Base-by-base conservation (phyloP, 2,888 invertebrate genomes). In the Pollenia griseotomentosa region DNA sequence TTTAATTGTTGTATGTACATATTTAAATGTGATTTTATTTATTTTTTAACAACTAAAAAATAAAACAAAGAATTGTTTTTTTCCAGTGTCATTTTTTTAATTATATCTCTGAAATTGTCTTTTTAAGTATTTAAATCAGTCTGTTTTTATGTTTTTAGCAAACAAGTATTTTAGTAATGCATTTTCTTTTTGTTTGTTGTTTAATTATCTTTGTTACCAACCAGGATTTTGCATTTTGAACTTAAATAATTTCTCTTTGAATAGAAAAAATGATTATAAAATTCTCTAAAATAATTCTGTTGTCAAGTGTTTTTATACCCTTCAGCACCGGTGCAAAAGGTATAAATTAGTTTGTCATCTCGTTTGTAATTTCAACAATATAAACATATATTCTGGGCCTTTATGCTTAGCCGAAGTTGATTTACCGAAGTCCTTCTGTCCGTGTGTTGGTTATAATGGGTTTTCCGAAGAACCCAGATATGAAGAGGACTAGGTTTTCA, bases 1-100 rank as follows among this genome's bases (percentile, higher is more conserved):
- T 71, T 83, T 70, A 51, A 74, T 44, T 83, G 12, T 57, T 70
- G 9, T 68, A 71, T 23, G 23, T 2, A 23, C 23, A 23, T 23
- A 23, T 61, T 75, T 75, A 71, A 70, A 80, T 83, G 70, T 74
- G 74, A 79, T 79, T 82, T 80, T 68, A 16, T 46, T 48, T 77
- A 44, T 5, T 48, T 84, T 53, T 61, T 44, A 78, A 40, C 12
- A 63, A 53, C 48, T 40, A 14, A 80, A 57, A 65, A 55, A 12
- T 73, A 73, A 63, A 68, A 68, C 16, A 68, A 75, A 83, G 51
- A 40, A 23, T 59, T 74, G n/a, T 48, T 81, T 63, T 79, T 14
- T 61, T 65, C 42, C 11, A 57, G 2, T 48, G 51, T 16, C 42
- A 46, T 53, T 70, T 33, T 23, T 33, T 61, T 44, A 61, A 59